Base-by-base conservation (phyloP, 2,113 vertebrate species). In the Melanerpes aurifrons region DNA sequence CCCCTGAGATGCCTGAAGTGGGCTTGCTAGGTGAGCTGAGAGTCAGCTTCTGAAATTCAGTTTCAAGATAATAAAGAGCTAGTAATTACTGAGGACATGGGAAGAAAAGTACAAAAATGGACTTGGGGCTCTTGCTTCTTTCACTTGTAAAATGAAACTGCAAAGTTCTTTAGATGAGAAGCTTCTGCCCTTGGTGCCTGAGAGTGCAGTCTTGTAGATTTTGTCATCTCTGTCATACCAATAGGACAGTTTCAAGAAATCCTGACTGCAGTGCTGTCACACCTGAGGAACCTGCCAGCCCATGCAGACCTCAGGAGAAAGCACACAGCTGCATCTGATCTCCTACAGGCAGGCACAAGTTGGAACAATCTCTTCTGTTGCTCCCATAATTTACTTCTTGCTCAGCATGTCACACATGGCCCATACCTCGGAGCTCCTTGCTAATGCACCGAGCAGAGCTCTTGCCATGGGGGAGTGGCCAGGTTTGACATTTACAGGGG, bases 381-480 rank as follows among this genome's bases (percentile, higher is more conserved):
- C 29, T 93, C 35, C 56, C 25, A 29, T 67, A n/a, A 87, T 31
- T 32, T 22, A 26, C 18, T 62, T 87, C 45, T 56, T 57, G 68
- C 48, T 50, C 67, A 87, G 72, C 67, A 45, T 76, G 74, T 54
- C 66, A 67, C 56, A 66, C 9, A 14, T 54, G 48, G 15, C 54
- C 29, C 72, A 35, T 47, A 79, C 77, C 61, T 48, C 40, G 21
- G 3, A 86, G 32, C 64, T 7, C 82, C 54, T 82, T 9, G 64
- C 22, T 11, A 43, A 61, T 4, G 37, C 8, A 1, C 81, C 72
- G 91, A 32, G 37, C 54, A 92, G 58, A 75, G 25, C 45, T 9
- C 61, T 35, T 68, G 43, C 81, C 16, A 11, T 0, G 4, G 12
- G 50, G 59, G n/a, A 80, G 24, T 2, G n/a, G 29, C 29, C 0